Conservation (phyloP, 2,888 invertebrate species). For the Thereva unica region DNA sequence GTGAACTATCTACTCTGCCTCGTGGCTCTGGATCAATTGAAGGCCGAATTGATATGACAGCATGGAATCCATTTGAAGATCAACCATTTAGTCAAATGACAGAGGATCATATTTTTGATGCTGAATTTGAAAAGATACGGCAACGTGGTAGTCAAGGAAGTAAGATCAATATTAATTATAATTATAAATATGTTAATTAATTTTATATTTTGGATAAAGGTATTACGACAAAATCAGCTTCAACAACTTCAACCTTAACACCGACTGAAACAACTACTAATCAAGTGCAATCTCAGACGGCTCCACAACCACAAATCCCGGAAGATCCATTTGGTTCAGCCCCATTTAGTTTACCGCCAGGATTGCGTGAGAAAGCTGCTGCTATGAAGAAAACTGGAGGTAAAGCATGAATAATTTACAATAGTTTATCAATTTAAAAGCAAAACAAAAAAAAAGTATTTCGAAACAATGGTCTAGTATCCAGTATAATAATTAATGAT, state of each 20-base stretch:
- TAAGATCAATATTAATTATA: constrained; percentile 55
- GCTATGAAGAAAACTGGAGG: constrained; percentile 58
- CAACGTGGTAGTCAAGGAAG: constrained; percentile 76
- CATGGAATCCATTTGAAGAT: constrained; percentile 86
- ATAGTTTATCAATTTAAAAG: constrained; percentile 21
- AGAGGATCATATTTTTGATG: constrained; percentile 81
- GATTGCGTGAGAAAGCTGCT: constrained; percentile 58
- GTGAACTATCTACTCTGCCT: constrained; percentile 50
- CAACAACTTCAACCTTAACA: constrained; percentile 55
- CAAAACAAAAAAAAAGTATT: constrained; percentile 17
- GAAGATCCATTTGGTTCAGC: constrained; percentile 82
- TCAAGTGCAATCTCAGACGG: constrained; percentile 39
- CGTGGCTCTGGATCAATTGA: constrained; percentile 46
- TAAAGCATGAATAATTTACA: constrained; percentile 56
- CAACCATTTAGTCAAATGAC: constrained; percentile 74
- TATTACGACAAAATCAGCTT: constrained; percentile 56
- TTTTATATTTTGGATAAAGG: constrained; percentile 45
- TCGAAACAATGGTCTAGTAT: constrained; percentile 6
- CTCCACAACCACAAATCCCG: constrained; percentile 55
- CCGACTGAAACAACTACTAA: constrained; percentile 52
- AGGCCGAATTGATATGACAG: constrained; percentile 63
- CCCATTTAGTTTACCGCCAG: constrained; percentile 73
- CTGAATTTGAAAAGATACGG: constrained; percentile 80
- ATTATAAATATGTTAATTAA: neutral
- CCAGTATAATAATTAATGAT: neutral